Base-by-base conservation (phyloP, 2,797 vertebrate genomes). In the Girardinus metallicus region DNA sequence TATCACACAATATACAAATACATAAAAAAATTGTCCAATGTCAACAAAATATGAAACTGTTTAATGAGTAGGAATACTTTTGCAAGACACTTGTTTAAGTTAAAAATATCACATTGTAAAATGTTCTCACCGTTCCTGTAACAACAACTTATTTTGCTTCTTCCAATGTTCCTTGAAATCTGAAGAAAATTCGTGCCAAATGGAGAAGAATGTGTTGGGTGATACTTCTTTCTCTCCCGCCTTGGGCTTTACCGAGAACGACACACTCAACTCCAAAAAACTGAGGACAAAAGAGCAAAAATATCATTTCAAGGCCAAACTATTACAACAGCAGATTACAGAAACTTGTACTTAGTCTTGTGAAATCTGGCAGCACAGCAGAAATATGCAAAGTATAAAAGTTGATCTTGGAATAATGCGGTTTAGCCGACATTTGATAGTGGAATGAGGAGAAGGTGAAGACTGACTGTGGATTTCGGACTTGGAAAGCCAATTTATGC, bases 161-260 rank as follows among this genome's bases (percentile, higher is more conserved):
- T 99, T 99, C 98, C 98, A 99, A 73, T 96, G 96, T 41, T 99
- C 98, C 96, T 99, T 99, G 94, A 99, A 99, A 94, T 99, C 97
- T n/a, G 97, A 96, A 87, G 97, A 98, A 94, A 99, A 99, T 95
- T 99, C 98, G 49, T 99, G 97, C 98, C 98, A 99, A 94, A 97
- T 85, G 79, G 97, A 96, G 95, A 99, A 99, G 89, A 99, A 96
- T 80, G 97, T 97, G 95, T 96, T 96, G 55, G 96, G 97, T 71
- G 97, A 98, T 68, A 98, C 98, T 87, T 99, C 97, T 86, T 99
- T 99, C 92, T 99, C 98, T 55, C 97, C 97, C 31, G 95, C 91
- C 94, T 99, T 99, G 89, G 98, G 96, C 95, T 97, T 99, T 88
- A 99, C 97, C n/a, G 95, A 98, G 95, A 98, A 99, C 94, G 97